Evolutionary conservation across 2,797 vertebrate species (phyloP), one percentile per base, ranked within the genome.

Genomic region (Lacerta bilineata): DNA sequence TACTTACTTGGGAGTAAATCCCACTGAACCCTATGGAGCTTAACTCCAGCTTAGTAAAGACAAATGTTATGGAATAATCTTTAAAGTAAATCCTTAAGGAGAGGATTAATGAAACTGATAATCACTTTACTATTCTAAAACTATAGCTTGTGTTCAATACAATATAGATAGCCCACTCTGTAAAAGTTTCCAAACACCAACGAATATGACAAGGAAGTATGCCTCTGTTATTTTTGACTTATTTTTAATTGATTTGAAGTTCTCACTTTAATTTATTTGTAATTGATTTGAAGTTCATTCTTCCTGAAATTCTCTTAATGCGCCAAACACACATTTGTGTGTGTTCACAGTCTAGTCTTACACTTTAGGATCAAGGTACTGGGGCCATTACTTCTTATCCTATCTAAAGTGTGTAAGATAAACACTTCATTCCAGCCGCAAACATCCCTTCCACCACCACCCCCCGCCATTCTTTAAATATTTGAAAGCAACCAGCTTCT

Each of bases 401-500:
- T 55, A 18, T 71, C 64, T 79, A 27, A 27, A 36, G 46, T 71
- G 41, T 39, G 25, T 55, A 80, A 29, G 43, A 39, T 72, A 66
- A 80, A 72, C 13, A 72, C 36, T 72, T 72, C 25, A 41, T 33
- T 61, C 27, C 13, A 23, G 18, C 59, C 39, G 68, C 39, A 78
- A 68, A 66, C 17, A 25, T 39, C 36, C 46, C 11, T 84, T 69
- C 25, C 64, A 3, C 64, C 9, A 33, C 33, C 33, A 33, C 4
- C n/a, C 46, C 25, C 23, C 29, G 17, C 43, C 25, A 23, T 74
- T 74, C 18, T 61, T 61, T 61, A 75, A 79, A 55, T 55, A 75
- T 64, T 8, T 80, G 69, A 66, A 85, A 74, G 59, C 59, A 80
- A 55, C 77, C 41, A 64, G 29, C 23, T 84, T 84, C 55, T 25